phyloP scores from a whole-genome alignment of 2,113 vertebrate species.

The Gavialis gangeticus region DNA sequence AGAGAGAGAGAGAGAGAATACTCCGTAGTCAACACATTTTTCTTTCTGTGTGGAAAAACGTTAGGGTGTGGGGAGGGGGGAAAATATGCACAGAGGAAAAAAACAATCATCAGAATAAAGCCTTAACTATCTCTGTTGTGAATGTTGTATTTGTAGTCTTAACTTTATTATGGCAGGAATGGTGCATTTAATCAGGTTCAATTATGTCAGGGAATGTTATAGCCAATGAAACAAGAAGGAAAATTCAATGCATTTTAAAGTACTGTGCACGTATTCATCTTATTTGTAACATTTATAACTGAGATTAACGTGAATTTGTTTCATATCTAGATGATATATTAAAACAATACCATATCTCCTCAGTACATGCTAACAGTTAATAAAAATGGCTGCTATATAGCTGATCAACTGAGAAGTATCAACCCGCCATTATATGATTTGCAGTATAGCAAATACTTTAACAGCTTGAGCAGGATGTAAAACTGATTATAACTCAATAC shows the following conservation, averaged over 20 bases:
- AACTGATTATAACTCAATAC: not conserved
- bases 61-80: fast-evolving
- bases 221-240: conserved; percentile 22
- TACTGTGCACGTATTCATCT: conserved; percentile 41
- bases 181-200: conserved; percentile 46
- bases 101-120: conserved; percentile 38
- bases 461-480: not conserved
- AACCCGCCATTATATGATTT: conserved; percentile 16
- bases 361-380: conserved; percentile 8
- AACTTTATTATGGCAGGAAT: conserved; percentile 40
- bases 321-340: conserved; percentile 44
- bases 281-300: conserved; percentile 52
- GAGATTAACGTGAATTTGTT: conserved; percentile 29
- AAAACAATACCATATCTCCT: conserved; percentile 30
- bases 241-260: conserved; percentile 49
- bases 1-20: not conserved
- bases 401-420: not conserved
- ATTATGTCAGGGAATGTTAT: conserved; percentile 25
- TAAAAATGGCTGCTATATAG: conserved; percentile 18
- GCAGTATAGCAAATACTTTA: not conserved
- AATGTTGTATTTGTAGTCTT: conserved; percentile 49
- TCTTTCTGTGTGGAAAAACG: conserved; percentile 8
- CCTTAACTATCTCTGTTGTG: conserved; percentile 59
- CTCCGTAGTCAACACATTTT: conserved; percentile 26
- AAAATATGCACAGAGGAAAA: conserved; percentile 19